phyloP scores from a whole-genome alignment of 2,797 vertebrate genomes.

The Cuculus canorus region DNA sequence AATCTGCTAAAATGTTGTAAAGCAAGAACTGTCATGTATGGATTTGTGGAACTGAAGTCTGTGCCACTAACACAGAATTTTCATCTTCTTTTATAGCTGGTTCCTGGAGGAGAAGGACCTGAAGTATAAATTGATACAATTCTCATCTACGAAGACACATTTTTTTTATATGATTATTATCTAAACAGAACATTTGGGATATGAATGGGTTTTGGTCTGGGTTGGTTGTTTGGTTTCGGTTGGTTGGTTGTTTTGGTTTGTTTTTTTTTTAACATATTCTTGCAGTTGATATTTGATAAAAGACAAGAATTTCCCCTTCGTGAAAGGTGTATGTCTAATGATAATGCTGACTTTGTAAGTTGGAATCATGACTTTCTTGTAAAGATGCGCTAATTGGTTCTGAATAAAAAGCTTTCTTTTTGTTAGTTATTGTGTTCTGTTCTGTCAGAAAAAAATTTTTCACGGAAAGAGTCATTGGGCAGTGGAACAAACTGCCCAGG shows the following conservation, averaged over 20 bases:
- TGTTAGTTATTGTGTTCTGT: background rate
- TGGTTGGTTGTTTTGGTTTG: background rate
- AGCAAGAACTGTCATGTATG: background rate
- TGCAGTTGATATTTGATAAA: conserved; percentile 43
- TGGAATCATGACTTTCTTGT: conserved; percentile 63
- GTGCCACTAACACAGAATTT: background rate
- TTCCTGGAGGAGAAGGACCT: conserved; percentile 97
- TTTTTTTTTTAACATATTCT: background rate
- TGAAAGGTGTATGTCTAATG: conserved; percentile 29
- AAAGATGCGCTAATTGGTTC: conserved; percentile 26
- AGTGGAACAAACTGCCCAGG: too few relatives aligned
- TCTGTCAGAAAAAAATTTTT: too few relatives aligned
- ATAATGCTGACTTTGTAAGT: conserved; percentile 58
- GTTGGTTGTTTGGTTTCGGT: background rate
- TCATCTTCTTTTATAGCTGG: conserved; percentile 81
- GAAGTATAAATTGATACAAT: conserved; percentile 84
- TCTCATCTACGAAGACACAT: conserved; percentile 16
- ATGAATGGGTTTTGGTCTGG: background rate
- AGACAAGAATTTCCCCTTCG: conserved; percentile 70
- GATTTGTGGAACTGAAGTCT: background rate
- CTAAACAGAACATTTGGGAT: background rate
- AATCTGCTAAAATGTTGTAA: background rate
- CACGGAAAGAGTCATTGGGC: too few relatives aligned
- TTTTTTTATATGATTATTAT: conserved; percentile 27
- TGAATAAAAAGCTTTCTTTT: conserved; percentile 58